Evolutionary conservation across 1,140 invertebrate genomes (phyloP).

Genomic region (Cotesia glomerata): DNA sequence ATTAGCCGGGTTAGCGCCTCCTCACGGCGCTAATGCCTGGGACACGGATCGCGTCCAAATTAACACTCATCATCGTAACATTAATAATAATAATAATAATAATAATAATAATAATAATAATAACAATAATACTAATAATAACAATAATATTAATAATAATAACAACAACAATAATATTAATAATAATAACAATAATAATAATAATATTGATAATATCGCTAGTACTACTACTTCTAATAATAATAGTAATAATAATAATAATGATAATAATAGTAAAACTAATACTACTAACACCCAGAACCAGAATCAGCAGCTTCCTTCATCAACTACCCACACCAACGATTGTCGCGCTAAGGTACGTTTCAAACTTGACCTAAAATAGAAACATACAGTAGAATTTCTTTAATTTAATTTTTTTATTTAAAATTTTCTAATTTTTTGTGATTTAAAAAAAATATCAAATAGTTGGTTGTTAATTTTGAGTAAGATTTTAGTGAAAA

Average conservation of each 20-base stretch:
- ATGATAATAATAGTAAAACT: too few relatives aligned
- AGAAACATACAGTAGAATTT: too few relatives aligned
- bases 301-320: slow-evolving; percentile 31
- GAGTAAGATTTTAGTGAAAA: too few relatives aligned
- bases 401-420: too few relatives aligned
- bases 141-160: neutral
- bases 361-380: neutral
- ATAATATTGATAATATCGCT: too few relatives aligned
- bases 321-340: slow-evolving; percentile 44
- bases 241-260: too few relatives aligned
- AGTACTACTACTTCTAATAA: too few relatives aligned
- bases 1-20: slow-evolving; percentile 71
- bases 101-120: slow-evolving; percentile 16
- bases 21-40: slow-evolving; percentile 67
- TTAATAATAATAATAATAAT: slow-evolving; percentile 39
- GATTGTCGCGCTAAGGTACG: slow-evolving; percentile 54
- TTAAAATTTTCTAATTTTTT: too few relatives aligned
- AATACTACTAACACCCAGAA: neutral
- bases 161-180: neutral
- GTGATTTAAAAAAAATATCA: too few relatives aligned
- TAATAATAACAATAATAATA: too few relatives aligned
- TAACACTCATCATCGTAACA: slow-evolving; percentile 68
- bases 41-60: slow-evolving; percentile 71
- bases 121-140: slow-evolving; percentile 18
- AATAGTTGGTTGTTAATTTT: too few relatives aligned